These are phyloP conservation scores for Pentalonia nigronervosa DNA, from an alignment of 1,140 invertebrate species.

Conservation along the genomic window DNA sequence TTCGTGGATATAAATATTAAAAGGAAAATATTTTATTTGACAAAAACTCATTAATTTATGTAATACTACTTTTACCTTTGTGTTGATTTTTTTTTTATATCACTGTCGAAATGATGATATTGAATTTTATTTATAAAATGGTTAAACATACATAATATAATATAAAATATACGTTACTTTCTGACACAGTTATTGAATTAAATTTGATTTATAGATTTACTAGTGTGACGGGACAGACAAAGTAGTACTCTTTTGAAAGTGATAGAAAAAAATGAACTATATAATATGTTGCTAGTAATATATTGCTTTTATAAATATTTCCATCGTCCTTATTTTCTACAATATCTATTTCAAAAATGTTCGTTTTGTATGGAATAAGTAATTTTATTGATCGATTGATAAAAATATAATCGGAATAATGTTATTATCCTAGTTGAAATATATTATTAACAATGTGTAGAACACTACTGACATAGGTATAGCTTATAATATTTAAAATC, in stretches of 20 bases:
- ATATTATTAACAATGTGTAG: neutral
- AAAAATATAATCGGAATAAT: neutral
- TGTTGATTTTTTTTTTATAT: neutral
- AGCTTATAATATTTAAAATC: no score
- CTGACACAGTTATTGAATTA: constrained; percentile 10
- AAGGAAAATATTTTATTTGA: neutral
- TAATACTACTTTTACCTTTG: neutral
- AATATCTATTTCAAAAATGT: neutral
- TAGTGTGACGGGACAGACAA: neutral
- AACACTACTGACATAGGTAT: no score
- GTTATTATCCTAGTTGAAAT: neutral
- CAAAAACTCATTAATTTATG: neutral
- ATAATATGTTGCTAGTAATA: neutral
- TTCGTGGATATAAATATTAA: neutral
- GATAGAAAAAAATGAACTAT: neutral
- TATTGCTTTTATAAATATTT: neutral
- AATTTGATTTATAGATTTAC: constrained; percentile 33
- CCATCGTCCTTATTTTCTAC: neutral
- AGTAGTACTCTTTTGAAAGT: neutral
- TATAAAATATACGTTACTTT: neutral
- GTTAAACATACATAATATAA: constrained; percentile 3
- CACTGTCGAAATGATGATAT: neutral
- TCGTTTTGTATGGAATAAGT: no score
- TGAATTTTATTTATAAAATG: neutral
- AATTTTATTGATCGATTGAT: no score